A percentile compares a stretch with the other conserved stretches of the same genome.
These are phyloP conservation scores for Melanotus villosus DNA, from an alignment of 2,888 invertebrate genomes.

Conservation along the genomic window DNA sequence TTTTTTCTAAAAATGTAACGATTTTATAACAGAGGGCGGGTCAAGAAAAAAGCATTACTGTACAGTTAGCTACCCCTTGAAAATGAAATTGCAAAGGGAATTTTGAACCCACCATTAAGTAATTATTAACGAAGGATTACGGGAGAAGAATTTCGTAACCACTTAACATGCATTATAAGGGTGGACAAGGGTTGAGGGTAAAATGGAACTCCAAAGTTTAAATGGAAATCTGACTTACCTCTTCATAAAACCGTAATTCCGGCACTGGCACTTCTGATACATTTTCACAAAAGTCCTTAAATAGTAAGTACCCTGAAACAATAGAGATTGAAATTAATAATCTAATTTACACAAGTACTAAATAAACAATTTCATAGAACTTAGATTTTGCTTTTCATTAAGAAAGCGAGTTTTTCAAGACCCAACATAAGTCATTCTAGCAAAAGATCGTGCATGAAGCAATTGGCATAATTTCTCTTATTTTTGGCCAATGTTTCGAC, in stretches of 20 bases:
- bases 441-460: too few relatives aligned
- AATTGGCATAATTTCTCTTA: too few relatives aligned
- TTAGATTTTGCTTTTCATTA: too few relatives aligned
- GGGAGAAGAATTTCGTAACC: background rate
- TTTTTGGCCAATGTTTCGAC: too few relatives aligned
- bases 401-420: too few relatives aligned
- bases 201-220: constrained; percentile 11
- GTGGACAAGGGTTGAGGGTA: background rate
- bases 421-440: too few relatives aligned
- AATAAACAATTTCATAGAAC: too few relatives aligned
- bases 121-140: background rate
- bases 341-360: too few relatives aligned
- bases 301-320: constrained; percentile 95
- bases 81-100: constrained; percentile 10
- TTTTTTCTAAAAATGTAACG: background rate
- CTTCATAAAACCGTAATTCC: constrained; percentile 99
- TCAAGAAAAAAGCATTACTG: too few relatives aligned
- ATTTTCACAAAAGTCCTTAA: constrained; percentile 99
- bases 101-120: background rate
- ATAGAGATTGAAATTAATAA: too few relatives aligned
- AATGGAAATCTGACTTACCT: constrained; percentile 76
- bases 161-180: background rate
- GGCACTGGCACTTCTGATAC: constrained; percentile 96
- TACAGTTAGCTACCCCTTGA: too few relatives aligned
- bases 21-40: background rate